phyloP scores from a whole-genome alignment of 2,113 vertebrate genomes.

The Odontophorus gujanensis region DNA sequence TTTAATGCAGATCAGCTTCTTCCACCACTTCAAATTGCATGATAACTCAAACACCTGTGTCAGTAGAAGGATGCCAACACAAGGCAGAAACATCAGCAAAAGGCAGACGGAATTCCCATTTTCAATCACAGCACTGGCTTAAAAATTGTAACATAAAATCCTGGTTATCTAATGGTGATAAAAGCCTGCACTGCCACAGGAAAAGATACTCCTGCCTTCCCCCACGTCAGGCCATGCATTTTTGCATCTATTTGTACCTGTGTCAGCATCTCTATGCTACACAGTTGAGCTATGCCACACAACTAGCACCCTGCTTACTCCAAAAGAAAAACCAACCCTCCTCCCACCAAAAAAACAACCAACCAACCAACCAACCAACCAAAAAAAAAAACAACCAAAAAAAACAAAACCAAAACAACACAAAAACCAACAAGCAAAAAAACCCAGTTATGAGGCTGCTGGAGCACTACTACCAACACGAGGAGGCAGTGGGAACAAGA shows the following conservation, averaged over 20 bases:
- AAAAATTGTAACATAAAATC: not conserved
- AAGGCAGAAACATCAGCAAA: not conserved
- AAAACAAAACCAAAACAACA: no score
- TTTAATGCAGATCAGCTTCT: not conserved
- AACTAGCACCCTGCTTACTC: not conserved
- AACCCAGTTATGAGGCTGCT: not conserved
- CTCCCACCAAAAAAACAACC: no score
- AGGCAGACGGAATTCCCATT: not conserved
- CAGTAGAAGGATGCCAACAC: not conserved
- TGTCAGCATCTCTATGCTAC: not conserved
- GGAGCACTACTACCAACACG: slow-evolving; percentile 47
- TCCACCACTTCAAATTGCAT: not conserved
- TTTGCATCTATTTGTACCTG: not conserved
- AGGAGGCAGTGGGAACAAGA: slow-evolving; percentile 53
- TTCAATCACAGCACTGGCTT: not conserved
- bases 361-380: no score
- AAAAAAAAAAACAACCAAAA: not conserved
- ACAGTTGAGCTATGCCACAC: not conserved
- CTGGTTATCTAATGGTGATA: not conserved
- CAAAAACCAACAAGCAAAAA: no score
- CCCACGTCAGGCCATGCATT: not conserved
- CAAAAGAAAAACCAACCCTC: not conserved
- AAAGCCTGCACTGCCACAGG: not conserved
- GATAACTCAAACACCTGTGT: not conserved
- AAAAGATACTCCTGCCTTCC: not conserved